Percentiles rank a stretch among this genome's conserved stretches.
Conservation (phyloP, 2,113 vertebrate genomes). For the Upupa epops region DNA sequence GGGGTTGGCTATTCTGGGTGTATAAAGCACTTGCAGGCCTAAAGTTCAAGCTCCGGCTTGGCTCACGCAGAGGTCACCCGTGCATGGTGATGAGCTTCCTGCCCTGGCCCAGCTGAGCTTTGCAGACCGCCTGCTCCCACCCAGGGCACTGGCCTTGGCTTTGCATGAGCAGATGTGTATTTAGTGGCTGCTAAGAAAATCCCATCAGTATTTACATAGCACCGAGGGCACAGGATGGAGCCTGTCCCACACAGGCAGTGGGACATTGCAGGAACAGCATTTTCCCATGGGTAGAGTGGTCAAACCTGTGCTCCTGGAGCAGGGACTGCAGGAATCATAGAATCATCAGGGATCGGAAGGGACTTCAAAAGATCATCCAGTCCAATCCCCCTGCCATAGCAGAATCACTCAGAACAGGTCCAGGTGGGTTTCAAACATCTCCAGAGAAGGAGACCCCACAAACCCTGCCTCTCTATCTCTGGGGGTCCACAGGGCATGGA, state of each 20-base stretch:
- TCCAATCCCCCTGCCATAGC: too few relatives aligned
- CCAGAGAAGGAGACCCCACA: too few relatives aligned
- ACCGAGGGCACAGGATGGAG: not conserved
- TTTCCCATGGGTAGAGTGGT: not conserved
- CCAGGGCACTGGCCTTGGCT: rapidly evolving
- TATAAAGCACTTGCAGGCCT: not conserved
- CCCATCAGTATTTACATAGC: not conserved
- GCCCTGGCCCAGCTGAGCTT: rapidly evolving
- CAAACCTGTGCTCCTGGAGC: not conserved
- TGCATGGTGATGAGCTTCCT: not conserved
- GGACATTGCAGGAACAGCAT: not conserved
- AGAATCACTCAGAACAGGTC: too few relatives aligned
- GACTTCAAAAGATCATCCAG: too few relatives aligned
- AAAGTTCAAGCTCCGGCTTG: not conserved
- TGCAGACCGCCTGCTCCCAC: rapidly evolving
- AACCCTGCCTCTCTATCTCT: rapidly evolving
- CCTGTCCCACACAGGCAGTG: rapidly evolving
- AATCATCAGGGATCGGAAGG: too few relatives aligned
- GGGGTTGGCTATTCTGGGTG: not conserved
- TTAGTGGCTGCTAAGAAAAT: not conserved
- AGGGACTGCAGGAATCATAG: rapidly evolving
- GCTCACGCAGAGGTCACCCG: not conserved
- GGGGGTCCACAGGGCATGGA: rapidly evolving
- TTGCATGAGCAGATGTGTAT: conserved; percentile 33
- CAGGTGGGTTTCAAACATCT: too few relatives aligned